Conservation (phyloP, 1,140 invertebrate species). For the Ceratoteleas bidentatus region DNA sequence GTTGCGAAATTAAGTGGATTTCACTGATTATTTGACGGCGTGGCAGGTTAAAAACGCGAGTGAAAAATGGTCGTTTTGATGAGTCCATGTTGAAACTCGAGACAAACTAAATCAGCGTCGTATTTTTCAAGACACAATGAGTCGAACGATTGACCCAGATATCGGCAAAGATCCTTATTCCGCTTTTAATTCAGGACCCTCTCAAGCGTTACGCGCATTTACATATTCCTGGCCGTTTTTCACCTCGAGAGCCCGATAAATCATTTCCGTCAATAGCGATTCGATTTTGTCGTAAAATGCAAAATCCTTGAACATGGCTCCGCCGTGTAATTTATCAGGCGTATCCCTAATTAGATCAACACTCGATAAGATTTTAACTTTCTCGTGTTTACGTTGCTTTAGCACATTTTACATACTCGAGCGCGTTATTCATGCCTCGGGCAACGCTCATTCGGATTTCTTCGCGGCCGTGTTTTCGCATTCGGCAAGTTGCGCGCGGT, state of each 20-base stretch:
- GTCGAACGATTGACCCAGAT: too few relatives aligned
- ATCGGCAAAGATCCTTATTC: too few relatives aligned
- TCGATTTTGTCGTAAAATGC: constrained; percentile 41
- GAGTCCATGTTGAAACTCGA: too few relatives aligned
- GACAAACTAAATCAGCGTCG: too few relatives aligned
- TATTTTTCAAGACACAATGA: too few relatives aligned
- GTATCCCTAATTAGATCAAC: constrained; percentile 27
- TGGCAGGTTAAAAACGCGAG: too few relatives aligned
- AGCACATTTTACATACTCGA: constrained; percentile 4
- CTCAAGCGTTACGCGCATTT: constrained; percentile 48
- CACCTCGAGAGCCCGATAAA: constrained; percentile 25
- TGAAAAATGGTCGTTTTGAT: too few relatives aligned
- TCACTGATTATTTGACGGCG: too few relatives aligned
- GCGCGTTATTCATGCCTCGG: background rate
- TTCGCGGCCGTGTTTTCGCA: background rate
- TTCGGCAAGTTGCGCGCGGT: background rate
- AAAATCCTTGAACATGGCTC: constrained; percentile 20
- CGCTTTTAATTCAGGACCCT: constrained; percentile 36
- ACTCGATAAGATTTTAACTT: constrained; percentile 38
- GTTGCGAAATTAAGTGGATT: too few relatives aligned
- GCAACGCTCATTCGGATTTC: background rate
- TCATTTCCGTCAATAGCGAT: constrained; percentile 27
- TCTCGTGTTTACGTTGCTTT: constrained; percentile 18
- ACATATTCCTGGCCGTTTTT: constrained; percentile 40
- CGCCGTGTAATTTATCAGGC: constrained; percentile 16